Percentiles rank a stretch among this genome's conserved stretches.
phyloP scores from a whole-genome alignment of 2,888 invertebrate genomes.

The Drosophila rubida region DNA sequence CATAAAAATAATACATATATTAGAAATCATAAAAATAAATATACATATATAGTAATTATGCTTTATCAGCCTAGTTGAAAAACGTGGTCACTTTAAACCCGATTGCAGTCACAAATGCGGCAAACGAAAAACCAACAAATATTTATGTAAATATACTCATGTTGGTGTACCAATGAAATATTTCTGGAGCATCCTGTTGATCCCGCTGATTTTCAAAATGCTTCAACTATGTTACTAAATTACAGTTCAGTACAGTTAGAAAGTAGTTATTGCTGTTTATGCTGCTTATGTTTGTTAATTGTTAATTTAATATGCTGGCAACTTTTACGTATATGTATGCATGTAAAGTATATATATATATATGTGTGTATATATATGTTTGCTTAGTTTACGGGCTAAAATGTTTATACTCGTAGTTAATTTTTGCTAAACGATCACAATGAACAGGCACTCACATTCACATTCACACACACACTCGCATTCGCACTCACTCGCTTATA shows the following conservation, averaged over 20 bases:
- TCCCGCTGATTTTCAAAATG: conserved; percentile 21
- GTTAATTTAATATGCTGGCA: conserved; percentile 50
- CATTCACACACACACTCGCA: conserved; percentile 20
- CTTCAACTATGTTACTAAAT: conserved; percentile 50
- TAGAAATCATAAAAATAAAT: conserved; percentile 59
- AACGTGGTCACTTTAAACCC: conserved; percentile 35
- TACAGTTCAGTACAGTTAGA: conserved; percentile 59
- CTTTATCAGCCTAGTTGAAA: conserved; percentile 42
- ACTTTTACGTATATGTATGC: conserved; percentile 41
- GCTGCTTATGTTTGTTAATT: conserved; percentile 37
- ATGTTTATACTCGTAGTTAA: conserved; percentile 67
- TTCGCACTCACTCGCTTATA: conserved; percentile 55
- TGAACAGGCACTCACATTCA: conserved; percentile 55
- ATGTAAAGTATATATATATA: conserved; percentile 26
- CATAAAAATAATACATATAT: conserved; percentile 63
- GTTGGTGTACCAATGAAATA: conserved; percentile 2
- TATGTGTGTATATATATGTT: conserved; percentile 52
- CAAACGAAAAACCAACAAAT: conserved; percentile 12
- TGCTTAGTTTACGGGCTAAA: conserved; percentile 67
- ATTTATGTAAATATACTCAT: conserved; percentile 8
- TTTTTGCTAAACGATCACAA: conserved; percentile 80
- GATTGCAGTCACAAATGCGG: conserved; percentile 28
- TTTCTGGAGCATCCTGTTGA: conserved; percentile 22
- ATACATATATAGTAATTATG: conserved; percentile 50
- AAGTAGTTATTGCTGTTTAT: conserved; percentile 61